Base-by-base conservation (phyloP, 2,888 invertebrate genomes). In the Myopa tessellatipennis region DNA sequence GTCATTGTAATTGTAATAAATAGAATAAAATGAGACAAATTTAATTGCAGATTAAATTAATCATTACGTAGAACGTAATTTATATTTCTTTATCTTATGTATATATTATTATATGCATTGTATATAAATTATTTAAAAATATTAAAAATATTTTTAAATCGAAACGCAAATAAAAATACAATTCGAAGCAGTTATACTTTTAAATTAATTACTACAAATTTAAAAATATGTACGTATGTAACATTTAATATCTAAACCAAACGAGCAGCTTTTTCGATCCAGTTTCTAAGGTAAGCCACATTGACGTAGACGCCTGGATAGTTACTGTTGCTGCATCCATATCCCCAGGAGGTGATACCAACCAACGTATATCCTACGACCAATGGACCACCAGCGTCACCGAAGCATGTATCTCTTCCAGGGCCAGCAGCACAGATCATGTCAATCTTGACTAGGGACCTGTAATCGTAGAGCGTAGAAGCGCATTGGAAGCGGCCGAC, bases 401-500 rank as follows among this genome's bases (percentile, higher is more conserved):
- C 86, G 72, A 86, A 83, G 52, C 87, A 88, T 0, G 87, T 70
- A 78, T 87, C 87, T 80, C 84, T 85, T 2, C 81, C 82, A 3
- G 71, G 26, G 0, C 82, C 63, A 10, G 78, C 71, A 6, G 86
- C 85, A 75, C 87, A 87, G 34, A 87, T 82, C 87, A 87, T 87
- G 4, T 79, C 82, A 0, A 73, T 12, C 36, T 55, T 79, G 26
- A 85, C 79, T 0, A 63, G 58, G 0, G 60, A 60, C 0, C 86
- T 86, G 70, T 87, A 86, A 0, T 84, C 80, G 78, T 92, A 92
- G 0, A 88, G 89, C 0, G 83, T 78, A 0, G 83, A 83, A 55
- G 76, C 79, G 79, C 93, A 93, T 0, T 84, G 81, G 0, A 82
- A 76, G 0, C 88, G 85, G 79, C 84, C 89, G 1, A 91, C 87